These are phyloP conservation scores for Epizoanthus rinbou DNA, from an alignment of 92 coral and sea anemone genomes.

Conservation along the genomic window DNA sequence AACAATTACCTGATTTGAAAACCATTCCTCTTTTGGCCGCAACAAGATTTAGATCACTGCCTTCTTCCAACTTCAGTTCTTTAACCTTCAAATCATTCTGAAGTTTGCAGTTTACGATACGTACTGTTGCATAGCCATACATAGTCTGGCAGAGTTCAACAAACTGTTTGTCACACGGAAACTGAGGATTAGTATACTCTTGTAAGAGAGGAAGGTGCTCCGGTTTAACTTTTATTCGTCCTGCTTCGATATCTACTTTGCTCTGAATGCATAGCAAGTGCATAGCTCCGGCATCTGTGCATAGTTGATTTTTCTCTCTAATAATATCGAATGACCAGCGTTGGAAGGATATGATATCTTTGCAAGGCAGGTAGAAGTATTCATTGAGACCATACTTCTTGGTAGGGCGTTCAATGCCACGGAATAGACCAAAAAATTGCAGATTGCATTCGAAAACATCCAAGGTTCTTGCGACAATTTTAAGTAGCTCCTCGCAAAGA, in stretches of 20 bases:
- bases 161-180: slow-evolving; percentile 84
- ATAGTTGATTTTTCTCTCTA: slow-evolving; percentile 72
- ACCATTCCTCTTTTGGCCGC: slow-evolving; percentile 76
- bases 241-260: slow-evolving; percentile 68
- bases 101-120: slow-evolving; percentile 66
- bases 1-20: slow-evolving; percentile 63
- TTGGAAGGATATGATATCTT: slow-evolving; percentile 79
- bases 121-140: slow-evolving; percentile 74
- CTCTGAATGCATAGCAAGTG: slow-evolving; percentile 71
- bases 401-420: slow-evolving; percentile 80
- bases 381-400: slow-evolving; percentile 81
- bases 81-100: slow-evolving; percentile 76
- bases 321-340: slow-evolving; percentile 91
- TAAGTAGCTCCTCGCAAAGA: slow-evolving; percentile 69
- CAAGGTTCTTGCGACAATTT: slow-evolving; percentile 67
- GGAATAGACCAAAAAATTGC: slow-evolving; percentile 76
- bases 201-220: slow-evolving; percentile 68
- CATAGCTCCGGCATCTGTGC: slow-evolving; percentile 83
- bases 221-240: slow-evolving; percentile 76
- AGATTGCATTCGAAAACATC: slow-evolving; percentile 69
- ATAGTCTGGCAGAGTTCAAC: slow-evolving; percentile 81
- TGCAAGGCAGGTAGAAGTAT: slow-evolving; percentile 75
- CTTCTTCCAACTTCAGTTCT: slow-evolving; percentile 67
- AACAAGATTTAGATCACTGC: slow-evolving; percentile 62
- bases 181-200: slow-evolving; percentile 71